Conservation (phyloP, 1,140 invertebrate species). For the Calephelis nemesis region DNA sequence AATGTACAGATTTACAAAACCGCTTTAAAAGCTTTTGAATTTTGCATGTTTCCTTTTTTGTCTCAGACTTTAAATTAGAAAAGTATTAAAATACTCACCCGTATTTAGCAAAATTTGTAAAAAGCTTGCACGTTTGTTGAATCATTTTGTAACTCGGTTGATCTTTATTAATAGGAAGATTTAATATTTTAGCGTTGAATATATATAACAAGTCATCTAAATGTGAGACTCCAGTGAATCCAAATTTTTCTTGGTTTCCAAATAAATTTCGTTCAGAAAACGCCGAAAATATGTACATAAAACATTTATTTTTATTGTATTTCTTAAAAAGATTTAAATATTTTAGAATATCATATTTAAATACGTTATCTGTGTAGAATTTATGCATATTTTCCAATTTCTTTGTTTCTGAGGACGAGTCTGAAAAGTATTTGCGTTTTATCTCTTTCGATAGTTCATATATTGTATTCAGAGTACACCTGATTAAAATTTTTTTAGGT, state of each 20-base stretch:
- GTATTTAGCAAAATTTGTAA: slow-evolving; percentile 79
- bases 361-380: slow-evolving; percentile 51
- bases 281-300: slow-evolving; percentile 46
- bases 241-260: slow-evolving; percentile 33
- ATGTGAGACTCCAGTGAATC: slow-evolving; percentile 43
- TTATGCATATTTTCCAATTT: slow-evolving; percentile 41
- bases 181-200: slow-evolving; percentile 42
- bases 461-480: slow-evolving; percentile 33
- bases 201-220: slow-evolving; percentile 58
- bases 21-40: too few relatives aligned
- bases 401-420: slow-evolving; percentile 32
- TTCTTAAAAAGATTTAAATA: slow-evolving; percentile 47
- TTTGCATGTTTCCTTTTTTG: too few relatives aligned
- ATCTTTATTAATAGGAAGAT: slow-evolving; percentile 39
- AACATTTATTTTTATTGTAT: slow-evolving; percentile 34
- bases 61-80: too few relatives aligned
- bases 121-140: slow-evolving; percentile 65
- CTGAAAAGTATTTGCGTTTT: slow-evolving; percentile 70
- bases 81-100: slow-evolving; percentile 51
- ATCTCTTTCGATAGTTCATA: slow-evolving; percentile 56
- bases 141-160: slow-evolving; percentile 52
- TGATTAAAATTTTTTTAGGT: slow-evolving; percentile 41
- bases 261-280: slow-evolving; percentile 45
- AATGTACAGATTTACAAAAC: too few relatives aligned
- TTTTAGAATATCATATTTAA: slow-evolving; percentile 62